A percentile compares a stretch with the other conserved stretches of the same genome.
These are phyloP conservation scores for Hydraecia micacea DNA, from an alignment of 2,888 invertebrate genomes.

Conservation along the genomic window DNA sequence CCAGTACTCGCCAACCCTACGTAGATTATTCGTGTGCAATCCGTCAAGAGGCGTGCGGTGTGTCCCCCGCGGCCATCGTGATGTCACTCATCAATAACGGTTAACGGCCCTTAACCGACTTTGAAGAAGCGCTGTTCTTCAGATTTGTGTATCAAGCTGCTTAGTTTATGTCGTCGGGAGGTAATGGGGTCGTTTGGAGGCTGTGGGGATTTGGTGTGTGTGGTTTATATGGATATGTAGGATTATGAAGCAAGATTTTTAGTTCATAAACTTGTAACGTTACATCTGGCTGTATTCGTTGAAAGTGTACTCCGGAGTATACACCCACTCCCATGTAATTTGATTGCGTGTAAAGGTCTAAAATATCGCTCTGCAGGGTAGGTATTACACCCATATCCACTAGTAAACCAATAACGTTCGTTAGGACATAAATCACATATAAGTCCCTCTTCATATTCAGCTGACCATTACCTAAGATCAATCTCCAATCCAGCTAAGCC, in stretches of 20 bases:
- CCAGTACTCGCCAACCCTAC: conserved; percentile 35
- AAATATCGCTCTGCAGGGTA: neutral
- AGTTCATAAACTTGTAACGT: neutral
- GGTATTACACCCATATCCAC: neutral
- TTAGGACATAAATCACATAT: neutral
- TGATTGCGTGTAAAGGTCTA: neutral
- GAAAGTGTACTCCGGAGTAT: neutral
- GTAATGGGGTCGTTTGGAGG: conserved; percentile 11
- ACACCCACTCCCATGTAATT: neutral
- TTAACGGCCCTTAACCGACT: conserved; percentile 59
- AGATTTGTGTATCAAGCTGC: conserved; percentile 40
- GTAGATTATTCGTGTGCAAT: conserved; percentile 39
- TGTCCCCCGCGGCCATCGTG: conserved; percentile 30
- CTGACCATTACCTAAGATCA: conserved; percentile 16
- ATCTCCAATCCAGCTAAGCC: conserved; percentile 12
- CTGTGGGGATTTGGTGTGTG: neutral
- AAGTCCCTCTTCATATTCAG: too few species aligned
- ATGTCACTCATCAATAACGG: conserved; percentile 58
- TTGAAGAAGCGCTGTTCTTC: conserved; percentile 47
- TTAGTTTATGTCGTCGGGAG: conserved; percentile 23
- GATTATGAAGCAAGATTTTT: too few species aligned
- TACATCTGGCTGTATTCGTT: neutral
- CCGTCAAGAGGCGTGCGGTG: conserved; percentile 44
- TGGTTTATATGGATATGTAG: too few species aligned
- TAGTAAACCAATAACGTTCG: neutral